Conservation (phyloP, 35 echinoderm and acorn worm genomes). For the Apostichopus californicus region DNA sequence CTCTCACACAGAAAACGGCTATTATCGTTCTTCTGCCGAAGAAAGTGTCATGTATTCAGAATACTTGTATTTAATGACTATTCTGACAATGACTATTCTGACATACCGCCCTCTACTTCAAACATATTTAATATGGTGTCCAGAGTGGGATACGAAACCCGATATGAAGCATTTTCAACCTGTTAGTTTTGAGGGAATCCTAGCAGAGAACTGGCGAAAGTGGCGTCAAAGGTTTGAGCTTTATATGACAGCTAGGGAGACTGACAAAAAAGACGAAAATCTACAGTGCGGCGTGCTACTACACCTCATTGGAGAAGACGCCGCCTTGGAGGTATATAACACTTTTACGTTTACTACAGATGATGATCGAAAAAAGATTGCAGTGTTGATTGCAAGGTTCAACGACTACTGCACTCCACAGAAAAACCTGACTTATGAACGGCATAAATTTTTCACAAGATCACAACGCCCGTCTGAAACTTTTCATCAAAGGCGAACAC, state of each 20-base stretch:
- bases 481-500: neutral
- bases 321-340: conserved; percentile 60
- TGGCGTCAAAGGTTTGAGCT: neutral
- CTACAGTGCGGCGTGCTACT: neutral
- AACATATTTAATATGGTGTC: no score
- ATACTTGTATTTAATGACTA: no score
- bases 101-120: no score
- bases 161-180: neutral
- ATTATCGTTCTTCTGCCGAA: no score
- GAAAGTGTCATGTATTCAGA: no score
- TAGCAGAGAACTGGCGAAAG: neutral
- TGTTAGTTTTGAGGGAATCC: neutral
- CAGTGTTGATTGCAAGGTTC: conserved; percentile 22
- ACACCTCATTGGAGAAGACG: conserved; percentile 13
- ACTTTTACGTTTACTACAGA: conserved; percentile 43
- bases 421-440: conserved; percentile 60
- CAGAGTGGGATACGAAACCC: no score
- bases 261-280: neutral
- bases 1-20: no score
- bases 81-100: no score
- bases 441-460: conserved; percentile 33
- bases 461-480: neutral
- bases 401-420: neutral
- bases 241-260: neutral
- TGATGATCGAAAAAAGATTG: neutral